Evolutionary conservation across 2,797 vertebrate genomes (phyloP).

Genomic region (Lateolabrax maculatus): DNA sequence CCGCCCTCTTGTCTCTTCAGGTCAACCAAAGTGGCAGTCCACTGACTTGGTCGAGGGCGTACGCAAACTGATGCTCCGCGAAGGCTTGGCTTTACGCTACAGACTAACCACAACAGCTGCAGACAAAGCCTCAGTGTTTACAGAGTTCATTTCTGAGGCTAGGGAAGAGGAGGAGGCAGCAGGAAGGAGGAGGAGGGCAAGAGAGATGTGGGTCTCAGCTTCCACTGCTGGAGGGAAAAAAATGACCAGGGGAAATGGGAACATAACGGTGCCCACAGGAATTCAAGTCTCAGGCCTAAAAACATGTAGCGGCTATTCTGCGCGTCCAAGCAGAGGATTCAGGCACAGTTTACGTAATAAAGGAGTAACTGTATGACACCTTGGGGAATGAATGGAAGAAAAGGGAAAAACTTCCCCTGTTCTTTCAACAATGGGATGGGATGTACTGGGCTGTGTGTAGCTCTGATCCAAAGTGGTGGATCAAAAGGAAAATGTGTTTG

Average conservation of each 20-base stretch:
- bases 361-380: slow-evolving; percentile 31
- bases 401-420: slow-evolving; percentile 29
- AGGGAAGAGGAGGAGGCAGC: slow-evolving; percentile 50
- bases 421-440: slow-evolving; percentile 28
- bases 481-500: slow-evolving; percentile 47
- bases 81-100: slow-evolving; percentile 34
- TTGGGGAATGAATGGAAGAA: neutral
- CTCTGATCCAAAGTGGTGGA: slow-evolving; percentile 25
- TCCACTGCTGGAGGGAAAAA: slow-evolving; percentile 49
- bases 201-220: slow-evolving; percentile 51
- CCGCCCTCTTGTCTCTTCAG: slow-evolving; percentile 39
- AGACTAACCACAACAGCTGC: slow-evolving; percentile 70
- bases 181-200: slow-evolving; percentile 52
- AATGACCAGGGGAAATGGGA: slow-evolving; percentile 61
- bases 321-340: slow-evolving; percentile 37
- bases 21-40: slow-evolving; percentile 52
- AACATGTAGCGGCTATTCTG: slow-evolving; percentile 49
- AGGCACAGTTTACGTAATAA: slow-evolving; percentile 21
- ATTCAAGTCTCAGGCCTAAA: slow-evolving; percentile 57
- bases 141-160: slow-evolving; percentile 52
- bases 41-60: slow-evolving; percentile 16
- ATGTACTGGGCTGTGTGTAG: slow-evolving; percentile 9
- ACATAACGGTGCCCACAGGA: slow-evolving; percentile 70
- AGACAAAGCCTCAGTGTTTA: slow-evolving; percentile 71
- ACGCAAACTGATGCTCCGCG: slow-evolving; percentile 33